Evolutionary conservation across 2,113 vertebrate genomes (phyloP).

Genomic region (Petaurus breviceps): DNA sequence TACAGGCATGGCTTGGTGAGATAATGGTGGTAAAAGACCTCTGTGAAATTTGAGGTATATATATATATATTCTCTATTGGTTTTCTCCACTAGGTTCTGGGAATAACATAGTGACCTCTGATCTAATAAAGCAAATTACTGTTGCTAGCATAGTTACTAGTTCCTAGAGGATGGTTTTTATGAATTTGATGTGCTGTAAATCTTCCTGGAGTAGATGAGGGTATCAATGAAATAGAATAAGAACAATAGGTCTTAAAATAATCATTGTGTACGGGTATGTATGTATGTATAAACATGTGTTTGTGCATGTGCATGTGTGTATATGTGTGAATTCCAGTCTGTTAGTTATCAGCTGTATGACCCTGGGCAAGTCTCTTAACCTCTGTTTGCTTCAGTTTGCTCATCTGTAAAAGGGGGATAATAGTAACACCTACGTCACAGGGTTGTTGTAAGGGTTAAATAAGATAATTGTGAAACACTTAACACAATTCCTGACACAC

Average conservation of each 20-base stretch:
- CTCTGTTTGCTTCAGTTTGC: neutral
- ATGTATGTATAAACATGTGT: neutral
- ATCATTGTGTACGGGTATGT: neutral
- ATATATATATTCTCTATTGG: neutral
- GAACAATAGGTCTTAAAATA: neutral
- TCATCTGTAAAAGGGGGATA: neutral
- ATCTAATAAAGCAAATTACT: neutral
- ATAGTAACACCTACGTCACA: neutral
- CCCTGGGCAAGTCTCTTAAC: too few species aligned
- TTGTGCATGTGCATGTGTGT: too few species aligned
- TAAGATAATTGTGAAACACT: neutral
- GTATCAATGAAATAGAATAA: neutral
- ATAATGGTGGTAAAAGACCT: neutral
- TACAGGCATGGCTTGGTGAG: neutral
- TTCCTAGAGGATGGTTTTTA: neutral
- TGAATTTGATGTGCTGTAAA: neutral
- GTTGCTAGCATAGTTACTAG: neutral
- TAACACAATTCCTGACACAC: too few species aligned
- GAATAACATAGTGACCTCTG: neutral
- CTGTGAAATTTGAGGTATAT: neutral
- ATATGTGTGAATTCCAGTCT: neutral
- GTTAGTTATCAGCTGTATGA: too few species aligned
- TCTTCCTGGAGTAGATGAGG: neutral
- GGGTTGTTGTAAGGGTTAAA: neutral
- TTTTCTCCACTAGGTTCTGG: neutral